Conservation (phyloP, 2,888 invertebrate species). For the Rutpela maculata region DNA sequence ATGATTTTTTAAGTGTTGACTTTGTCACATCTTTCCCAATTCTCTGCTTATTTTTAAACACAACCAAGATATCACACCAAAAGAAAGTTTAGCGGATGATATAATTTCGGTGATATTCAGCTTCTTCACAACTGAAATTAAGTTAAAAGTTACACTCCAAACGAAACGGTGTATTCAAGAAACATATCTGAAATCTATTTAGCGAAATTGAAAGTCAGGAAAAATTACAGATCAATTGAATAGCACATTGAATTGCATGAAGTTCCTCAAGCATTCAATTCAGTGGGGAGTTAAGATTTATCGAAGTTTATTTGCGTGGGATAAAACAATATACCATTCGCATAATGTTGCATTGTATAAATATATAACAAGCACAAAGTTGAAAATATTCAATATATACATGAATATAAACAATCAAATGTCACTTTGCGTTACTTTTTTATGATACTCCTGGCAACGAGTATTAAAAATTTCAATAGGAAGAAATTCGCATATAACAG, state of each 20-base stretch:
- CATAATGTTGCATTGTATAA: too few relatives aligned
- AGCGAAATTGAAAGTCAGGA: conserved; percentile 9
- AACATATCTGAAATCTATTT: conserved; percentile 18
- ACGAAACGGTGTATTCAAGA: conserved; percentile 2
- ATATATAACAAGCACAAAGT: too few relatives aligned
- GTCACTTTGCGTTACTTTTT: too few relatives aligned
- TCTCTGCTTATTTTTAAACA: neutral
- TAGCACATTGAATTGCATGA: neutral
- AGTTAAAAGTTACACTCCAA: conserved; percentile 9
- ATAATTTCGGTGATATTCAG: conserved; percentile 2
- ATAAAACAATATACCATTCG: neutral
- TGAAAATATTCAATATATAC: too few relatives aligned
- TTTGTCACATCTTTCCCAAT: neutral
- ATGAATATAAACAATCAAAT: too few relatives aligned
- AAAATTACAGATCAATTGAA: conserved; percentile 13
- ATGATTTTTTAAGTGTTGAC: too few relatives aligned
- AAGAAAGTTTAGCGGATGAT: neutral
- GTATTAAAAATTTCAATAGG: too few relatives aligned
- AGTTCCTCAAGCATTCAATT: conserved; percentile 1
- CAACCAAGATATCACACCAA: neutral
- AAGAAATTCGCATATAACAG: too few relatives aligned
- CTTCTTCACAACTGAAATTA: conserved; percentile 2
- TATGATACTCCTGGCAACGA: too few relatives aligned
- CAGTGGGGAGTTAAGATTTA: neutral
- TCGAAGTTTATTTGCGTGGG: neutral